Evolutionary conservation across 2,797 vertebrate species (phyloP).

Genomic region (Rhyacichthys aspro): DNA sequence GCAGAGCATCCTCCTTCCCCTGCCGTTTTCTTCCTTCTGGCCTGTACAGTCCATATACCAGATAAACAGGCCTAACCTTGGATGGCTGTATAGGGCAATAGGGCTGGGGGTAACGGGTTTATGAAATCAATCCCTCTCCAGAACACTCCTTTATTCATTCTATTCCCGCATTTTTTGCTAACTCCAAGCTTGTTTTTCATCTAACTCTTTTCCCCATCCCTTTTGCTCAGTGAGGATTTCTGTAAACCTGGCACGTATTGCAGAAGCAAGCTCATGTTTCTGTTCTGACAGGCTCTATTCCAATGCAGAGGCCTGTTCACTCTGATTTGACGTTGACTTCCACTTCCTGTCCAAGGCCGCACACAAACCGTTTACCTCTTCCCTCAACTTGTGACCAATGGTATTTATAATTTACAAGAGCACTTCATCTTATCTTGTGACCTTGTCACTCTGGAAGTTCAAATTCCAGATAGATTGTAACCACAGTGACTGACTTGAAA

Average conservation of each 20-base stretch:
- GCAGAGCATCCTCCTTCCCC: constrained; percentile 70
- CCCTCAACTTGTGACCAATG: constrained; percentile 63
- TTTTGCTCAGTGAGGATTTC: constrained; percentile 45
- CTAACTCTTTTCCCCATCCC: constrained; percentile 29
- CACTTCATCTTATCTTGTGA: constrained; percentile 65
- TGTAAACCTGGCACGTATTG: constrained; percentile 47
- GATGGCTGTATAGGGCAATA: constrained; percentile 62
- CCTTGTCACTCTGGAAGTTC: constrained; percentile 66
- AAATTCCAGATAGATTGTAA: constrained; percentile 73
- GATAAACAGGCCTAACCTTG: constrained; percentile 61
- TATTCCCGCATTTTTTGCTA: constrained; percentile 38
- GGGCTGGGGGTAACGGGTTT: constrained; percentile 60
- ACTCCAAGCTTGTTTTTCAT: constrained; percentile 42
- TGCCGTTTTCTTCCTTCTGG: constrained; percentile 73
- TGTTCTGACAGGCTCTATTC: constrained; percentile 31
- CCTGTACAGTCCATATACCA: constrained; percentile 72
- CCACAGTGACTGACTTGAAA: constrained; percentile 64
- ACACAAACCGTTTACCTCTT: constrained; percentile 55
- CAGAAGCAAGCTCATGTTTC: constrained; percentile 54
- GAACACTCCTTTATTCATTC: constrained; percentile 50
- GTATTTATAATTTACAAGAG: constrained; percentile 67
- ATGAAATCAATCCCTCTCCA: constrained; percentile 63
- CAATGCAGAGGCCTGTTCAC: constrained; percentile 40
- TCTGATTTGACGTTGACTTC: constrained; percentile 59
- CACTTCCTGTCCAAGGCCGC: constrained; percentile 47